These are phyloP conservation scores for Hippolais icterina DNA, from an alignment of 2,113 vertebrate genomes.

Conservation along the genomic window DNA sequence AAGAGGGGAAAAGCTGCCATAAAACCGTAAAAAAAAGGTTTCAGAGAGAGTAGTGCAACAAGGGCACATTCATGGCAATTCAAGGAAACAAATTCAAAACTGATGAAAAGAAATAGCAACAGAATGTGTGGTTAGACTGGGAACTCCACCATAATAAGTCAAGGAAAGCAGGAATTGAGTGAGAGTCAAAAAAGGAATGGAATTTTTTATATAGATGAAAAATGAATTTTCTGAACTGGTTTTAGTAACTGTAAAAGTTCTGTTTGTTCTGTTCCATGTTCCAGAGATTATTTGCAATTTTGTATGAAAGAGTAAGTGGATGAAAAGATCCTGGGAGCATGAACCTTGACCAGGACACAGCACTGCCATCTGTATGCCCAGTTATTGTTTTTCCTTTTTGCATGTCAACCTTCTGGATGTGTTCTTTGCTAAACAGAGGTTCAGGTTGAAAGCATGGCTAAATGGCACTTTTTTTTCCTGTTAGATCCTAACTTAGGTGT, in stretches of 20 bases:
- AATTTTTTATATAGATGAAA: neutral
- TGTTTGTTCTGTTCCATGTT: neutral
- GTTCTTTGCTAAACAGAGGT: neutral
- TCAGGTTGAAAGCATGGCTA: neutral
- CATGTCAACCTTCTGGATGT: neutral
- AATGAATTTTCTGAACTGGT: neutral
- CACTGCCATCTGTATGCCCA: neutral
- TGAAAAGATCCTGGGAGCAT: neutral
- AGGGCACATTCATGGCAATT: neutral
- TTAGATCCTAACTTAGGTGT: neutral
- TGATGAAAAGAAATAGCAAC: slow-evolving; percentile 15
- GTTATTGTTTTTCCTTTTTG: neutral
- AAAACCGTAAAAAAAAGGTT: neutral
- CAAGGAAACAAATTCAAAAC: slow-evolving; percentile 1
- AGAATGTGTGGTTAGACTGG: neutral
- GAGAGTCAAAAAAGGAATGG: neutral
- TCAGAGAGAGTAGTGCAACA: neutral
- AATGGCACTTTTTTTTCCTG: neutral
- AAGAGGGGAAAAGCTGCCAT: neutral
- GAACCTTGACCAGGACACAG: neutral
- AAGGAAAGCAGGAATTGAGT: neutral
- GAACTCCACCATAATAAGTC: neutral
- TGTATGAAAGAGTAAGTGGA: neutral
- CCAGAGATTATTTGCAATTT: neutral
- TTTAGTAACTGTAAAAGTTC: neutral